Evolutionary conservation across 2,113 vertebrate genomes (phyloP), one percentile per base, ranked within the genome.

Genomic region (Fulica atra): DNA sequence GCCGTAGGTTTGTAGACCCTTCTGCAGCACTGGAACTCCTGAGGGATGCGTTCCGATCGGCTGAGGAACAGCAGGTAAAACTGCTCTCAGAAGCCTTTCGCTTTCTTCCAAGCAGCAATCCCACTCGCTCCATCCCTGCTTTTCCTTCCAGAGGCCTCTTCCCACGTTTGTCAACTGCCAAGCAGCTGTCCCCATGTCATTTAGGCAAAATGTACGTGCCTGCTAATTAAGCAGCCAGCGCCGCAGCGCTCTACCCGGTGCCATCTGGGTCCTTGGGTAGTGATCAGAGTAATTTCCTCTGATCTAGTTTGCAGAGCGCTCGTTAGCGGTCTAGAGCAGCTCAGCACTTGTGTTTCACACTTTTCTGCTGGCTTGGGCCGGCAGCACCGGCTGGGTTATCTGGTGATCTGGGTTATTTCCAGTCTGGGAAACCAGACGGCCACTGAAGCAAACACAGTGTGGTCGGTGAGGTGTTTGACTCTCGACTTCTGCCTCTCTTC

Each of bases 61-160:
- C 95, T 1, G 99, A 99, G 81, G 99, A 99, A 29, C 99, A 99
- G n/a, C 99, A 99, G 99, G 99, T 99, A 97, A 91, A 64, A 29
- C 54, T 26, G 1, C 1, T 0, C 40, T 21, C 16, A 59, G 65
- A 10, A 70, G 44, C 36, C 21, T 46, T 79, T 16, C 10, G 44
- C 40, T 66, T 76, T 48, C 19, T 59, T 35, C 71, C 13, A 7
- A 25, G 10, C 51, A 24, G 65, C 73, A 31, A 48, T 77, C 54
- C 46, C 42, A 0, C 63, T 65, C 13, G 2, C 51, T 40, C 74
- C 50, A 26, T 72, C 13, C 70, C 16, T n/a, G 13, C 76, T 56
- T 2, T 65, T 44, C 5, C 74, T 89, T 83, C 51, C 42, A 26
- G 44, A 44, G 42, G 57, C 81, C 38, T 82, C 56, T 64, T 51